Base-by-base conservation (phyloP, 1,140 invertebrate genomes). In the Protaetia brevitarsis region DNA sequence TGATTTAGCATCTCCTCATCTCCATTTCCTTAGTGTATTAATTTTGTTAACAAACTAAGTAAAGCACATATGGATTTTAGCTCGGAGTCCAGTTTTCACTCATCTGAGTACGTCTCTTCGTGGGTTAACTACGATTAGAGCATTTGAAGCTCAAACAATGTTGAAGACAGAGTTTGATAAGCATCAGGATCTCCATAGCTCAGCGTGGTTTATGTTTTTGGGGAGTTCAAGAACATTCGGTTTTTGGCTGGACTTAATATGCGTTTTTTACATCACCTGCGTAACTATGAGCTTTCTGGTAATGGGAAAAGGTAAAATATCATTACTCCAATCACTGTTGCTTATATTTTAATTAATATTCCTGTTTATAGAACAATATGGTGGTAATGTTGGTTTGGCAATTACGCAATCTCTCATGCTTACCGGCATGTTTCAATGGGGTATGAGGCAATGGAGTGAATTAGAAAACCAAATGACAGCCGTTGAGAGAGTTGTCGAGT, bases 71-170 rank as follows among this genome's bases (percentile, higher is more conserved):
- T 51, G 13, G n/a, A 45, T 26, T 64, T 64, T 28, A 90, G 88
- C 87, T 66, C 84, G 88, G 41, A 89, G 88, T 79, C 94, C 93
- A 0, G 87, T 96, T 27, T 94, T 92, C 79, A 89, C 91, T 7
- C 94, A 97, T 76, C 80, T 98, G 58, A 94, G 90, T 76, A 88
- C 94, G 23, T 90, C 94, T 0, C 79, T 97, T 0, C 91, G 93
- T 79, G 96, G 96, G 4, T 80, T 98, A 23, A 85, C 91, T 0
- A 97, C 95, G 0, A 95, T 98, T 61, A 82, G 95, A 65, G 93
- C 95, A 0, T 95, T 92, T 70, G 82, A 85, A 30, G 89, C 89
- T 0, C 86, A 96, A 78, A 82, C 88, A 69, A 87, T 90, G 66
- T 84, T 97, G 4, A 89, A 89, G 70, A 79, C 87, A 28, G 89